phyloP scores from a whole-genome alignment of 2,113 vertebrate genomes.

The Hippocampus abdominalis region DNA sequence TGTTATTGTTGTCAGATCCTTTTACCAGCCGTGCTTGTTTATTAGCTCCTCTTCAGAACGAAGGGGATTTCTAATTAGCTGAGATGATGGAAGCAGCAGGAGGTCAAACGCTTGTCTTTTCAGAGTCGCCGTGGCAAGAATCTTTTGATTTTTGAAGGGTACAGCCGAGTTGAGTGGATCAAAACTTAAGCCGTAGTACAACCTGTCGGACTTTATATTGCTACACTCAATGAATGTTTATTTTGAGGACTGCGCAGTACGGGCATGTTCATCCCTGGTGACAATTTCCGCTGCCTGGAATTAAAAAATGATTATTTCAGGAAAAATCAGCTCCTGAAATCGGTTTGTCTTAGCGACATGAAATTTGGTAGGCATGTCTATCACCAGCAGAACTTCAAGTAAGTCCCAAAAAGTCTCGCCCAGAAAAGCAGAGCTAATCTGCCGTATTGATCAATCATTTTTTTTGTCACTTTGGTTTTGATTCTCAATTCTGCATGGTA shows the following conservation, averaged over 20 bases:
- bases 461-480: too few species aligned
- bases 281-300: too few species aligned
- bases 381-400: too few species aligned
- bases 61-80: constrained; percentile 67
- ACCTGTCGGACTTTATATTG: not conserved
- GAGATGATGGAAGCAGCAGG: constrained; percentile 16
- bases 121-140: not conserved
- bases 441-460: too few species aligned
- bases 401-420: too few species aligned
- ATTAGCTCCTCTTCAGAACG: constrained; percentile 61
- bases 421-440: too few species aligned
- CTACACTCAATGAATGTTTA: not conserved
- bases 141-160: not conserved
- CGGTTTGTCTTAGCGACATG: too few species aligned
- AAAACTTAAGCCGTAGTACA: not conserved
- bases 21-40: constrained; percentile 55
- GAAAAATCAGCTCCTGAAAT: too few species aligned
- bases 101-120: not conserved
- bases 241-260: not conserved
- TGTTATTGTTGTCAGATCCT: constrained; percentile 61
- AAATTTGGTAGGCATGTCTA: too few species aligned
- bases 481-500: too few species aligned
- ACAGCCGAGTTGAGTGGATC: not conserved
- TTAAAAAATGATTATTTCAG: not conserved
- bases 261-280: not conserved